A percentile compares a stretch with the other conserved stretches of the same genome.
Evolutionary conservation across 2,797 vertebrate genomes (phyloP).

Genomic region (Chaetophractus vellerosus): DNA sequence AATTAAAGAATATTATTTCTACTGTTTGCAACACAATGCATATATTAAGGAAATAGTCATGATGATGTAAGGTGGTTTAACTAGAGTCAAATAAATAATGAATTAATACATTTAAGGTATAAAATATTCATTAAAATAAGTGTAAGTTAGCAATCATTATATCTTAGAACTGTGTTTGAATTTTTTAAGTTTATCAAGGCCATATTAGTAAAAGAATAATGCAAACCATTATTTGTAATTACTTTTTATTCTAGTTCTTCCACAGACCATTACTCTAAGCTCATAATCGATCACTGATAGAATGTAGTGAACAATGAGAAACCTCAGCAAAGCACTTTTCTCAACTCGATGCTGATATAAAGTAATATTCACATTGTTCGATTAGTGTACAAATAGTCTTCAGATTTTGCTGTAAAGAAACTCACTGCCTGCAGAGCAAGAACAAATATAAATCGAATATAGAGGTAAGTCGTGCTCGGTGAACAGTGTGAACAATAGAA

Average conservation of each 20-base stretch:
- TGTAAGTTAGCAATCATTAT: not conserved
- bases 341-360: constrained; percentile 64
- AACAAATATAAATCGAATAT: not conserved
- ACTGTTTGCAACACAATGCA: not conserved
- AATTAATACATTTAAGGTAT: not conserved
- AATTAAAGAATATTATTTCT: constrained; percentile 44
- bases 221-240: not conserved
- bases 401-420: constrained; percentile 63
- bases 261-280: constrained; percentile 2
- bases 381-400: constrained; percentile 69
- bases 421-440: constrained; percentile 6
- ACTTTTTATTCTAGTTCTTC: constrained; percentile 46
- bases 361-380: constrained; percentile 73
- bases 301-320: constrained; percentile 63
- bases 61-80: not conserved
- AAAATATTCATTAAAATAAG: constrained; percentile 30
- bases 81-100: constrained; percentile 48
- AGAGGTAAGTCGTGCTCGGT: not conserved
- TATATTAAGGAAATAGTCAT: not conserved
- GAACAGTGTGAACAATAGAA: constrained; percentile 58
- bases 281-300: constrained; percentile 54
- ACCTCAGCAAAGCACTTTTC: constrained; percentile 52
- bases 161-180: not conserved
- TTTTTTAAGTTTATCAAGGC: constrained; percentile 33
- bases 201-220: constrained; percentile 37